Conservation (phyloP, 2,797 vertebrate species). For the Hylomyscus alleni region DNA sequence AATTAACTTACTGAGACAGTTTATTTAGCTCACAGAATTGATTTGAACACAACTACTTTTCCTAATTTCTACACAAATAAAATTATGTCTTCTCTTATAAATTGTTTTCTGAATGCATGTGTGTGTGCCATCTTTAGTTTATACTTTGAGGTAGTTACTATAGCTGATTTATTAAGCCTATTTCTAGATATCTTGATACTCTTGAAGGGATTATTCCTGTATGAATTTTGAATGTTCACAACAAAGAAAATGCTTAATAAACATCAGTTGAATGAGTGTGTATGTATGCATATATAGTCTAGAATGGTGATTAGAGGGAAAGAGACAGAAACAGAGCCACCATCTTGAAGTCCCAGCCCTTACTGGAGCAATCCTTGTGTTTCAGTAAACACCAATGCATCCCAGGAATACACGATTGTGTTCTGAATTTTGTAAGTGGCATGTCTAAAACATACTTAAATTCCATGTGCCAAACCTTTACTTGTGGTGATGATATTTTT, state of each 20-base stretch:
- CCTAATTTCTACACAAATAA: not conserved
- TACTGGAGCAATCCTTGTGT: not conserved
- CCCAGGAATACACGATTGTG: not conserved
- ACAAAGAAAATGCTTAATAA: not conserved
- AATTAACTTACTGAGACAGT: not conserved
- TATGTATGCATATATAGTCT: not conserved
- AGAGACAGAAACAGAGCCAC: not conserved
- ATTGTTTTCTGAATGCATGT: not conserved
- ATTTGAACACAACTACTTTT: not conserved
- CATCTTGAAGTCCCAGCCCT: not conserved
- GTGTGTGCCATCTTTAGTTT: not conserved
- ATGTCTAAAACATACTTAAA: not conserved
- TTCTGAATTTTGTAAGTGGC: not conserved
- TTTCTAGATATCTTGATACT: not conserved
- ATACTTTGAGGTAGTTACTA: not conserved
- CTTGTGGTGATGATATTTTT: conserved; percentile 19
- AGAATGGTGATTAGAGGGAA: not conserved
- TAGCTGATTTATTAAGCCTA: not conserved
- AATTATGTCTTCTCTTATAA: not conserved
- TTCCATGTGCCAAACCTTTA: not conserved
- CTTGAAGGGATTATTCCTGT: not conserved
- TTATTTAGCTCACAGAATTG: not conserved
- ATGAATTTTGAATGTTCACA: not conserved
- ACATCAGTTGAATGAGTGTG: not conserved
- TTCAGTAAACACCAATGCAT: not conserved